Evolutionary conservation across 2,797 vertebrate species (phyloP).

Genomic region (Chaetophractus vellerosus): DNA sequence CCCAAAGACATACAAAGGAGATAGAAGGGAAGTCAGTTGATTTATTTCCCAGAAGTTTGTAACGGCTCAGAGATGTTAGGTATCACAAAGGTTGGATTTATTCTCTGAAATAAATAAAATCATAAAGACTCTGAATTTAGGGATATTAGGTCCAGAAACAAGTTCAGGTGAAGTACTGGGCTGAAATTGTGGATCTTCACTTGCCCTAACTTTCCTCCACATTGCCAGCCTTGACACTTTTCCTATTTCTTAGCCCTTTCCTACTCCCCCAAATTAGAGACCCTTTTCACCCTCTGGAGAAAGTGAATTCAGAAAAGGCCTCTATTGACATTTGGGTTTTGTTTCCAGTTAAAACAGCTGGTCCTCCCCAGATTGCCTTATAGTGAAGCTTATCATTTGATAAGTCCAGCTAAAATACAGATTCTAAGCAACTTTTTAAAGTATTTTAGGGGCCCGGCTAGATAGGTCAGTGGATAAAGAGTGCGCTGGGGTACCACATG

Average conservation of each 20-base stretch:
- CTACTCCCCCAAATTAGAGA: not conserved
- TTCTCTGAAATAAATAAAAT: not conserved
- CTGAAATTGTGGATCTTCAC: not conserved
- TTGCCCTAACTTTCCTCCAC: not conserved
- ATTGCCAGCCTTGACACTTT: not conserved
- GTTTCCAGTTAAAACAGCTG: conserved; percentile 2
- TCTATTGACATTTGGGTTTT: conserved; percentile 3
- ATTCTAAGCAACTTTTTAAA: conserved; percentile 10
- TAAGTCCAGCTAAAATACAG: not conserved
- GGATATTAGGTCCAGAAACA: not conserved
- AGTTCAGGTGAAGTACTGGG: not conserved
- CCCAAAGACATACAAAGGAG: not conserved
- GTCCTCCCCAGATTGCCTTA: not conserved
- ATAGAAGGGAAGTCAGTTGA: not conserved
- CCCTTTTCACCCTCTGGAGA: not conserved
- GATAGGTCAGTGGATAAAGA: no score
- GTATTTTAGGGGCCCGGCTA: no score
- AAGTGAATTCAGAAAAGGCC: not conserved
- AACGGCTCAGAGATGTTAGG: not conserved
- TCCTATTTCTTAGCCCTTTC: not conserved
- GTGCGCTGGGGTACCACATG: no score
- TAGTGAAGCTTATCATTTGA: not conserved
- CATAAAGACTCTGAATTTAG: not conserved
- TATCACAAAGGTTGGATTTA: not conserved
- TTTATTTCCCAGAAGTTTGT: not conserved